These are phyloP conservation scores for Phalacrocorax pelagicus DNA, from an alignment of 2,113 vertebrate genomes.

Conservation along the genomic window DNA sequence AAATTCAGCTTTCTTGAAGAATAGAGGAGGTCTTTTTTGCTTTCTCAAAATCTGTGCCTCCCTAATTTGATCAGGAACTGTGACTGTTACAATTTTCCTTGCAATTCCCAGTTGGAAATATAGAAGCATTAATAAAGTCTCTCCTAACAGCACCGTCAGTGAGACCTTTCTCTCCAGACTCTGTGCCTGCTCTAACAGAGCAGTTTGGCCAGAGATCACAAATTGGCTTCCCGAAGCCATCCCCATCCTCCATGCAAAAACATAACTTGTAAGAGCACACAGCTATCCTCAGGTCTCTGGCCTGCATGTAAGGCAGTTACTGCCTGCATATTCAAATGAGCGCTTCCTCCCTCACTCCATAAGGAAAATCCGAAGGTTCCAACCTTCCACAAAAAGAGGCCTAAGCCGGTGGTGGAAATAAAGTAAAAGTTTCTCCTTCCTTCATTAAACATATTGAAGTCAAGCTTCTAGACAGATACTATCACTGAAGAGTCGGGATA, in stretches of 20 bases:
- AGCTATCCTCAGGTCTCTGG: background rate
- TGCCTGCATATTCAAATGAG: background rate
- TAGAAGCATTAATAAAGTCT: background rate
- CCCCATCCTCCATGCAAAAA: background rate
- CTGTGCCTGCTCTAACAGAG: background rate
- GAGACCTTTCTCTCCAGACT: background rate
- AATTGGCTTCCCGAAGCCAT: background rate
- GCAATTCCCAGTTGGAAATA: background rate
- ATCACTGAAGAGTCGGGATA: background rate
- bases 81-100: background rate
- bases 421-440: background rate
- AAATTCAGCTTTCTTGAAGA: background rate
- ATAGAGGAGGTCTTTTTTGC: background rate
- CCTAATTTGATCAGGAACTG: background rate
- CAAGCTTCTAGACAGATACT: background rate
- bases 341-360: background rate
- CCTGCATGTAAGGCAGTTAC: background rate
- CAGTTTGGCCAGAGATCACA: background rate
- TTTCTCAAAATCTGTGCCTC: background rate
- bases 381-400: background rate
- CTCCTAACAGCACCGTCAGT: background rate
- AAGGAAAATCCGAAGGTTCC: background rate
- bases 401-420: background rate
- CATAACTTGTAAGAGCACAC: background rate
- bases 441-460: background rate